Evolutionary conservation across 2,113 vertebrate genomes (phyloP).

Genomic region (Sphaerodactylus townsendi): DNA sequence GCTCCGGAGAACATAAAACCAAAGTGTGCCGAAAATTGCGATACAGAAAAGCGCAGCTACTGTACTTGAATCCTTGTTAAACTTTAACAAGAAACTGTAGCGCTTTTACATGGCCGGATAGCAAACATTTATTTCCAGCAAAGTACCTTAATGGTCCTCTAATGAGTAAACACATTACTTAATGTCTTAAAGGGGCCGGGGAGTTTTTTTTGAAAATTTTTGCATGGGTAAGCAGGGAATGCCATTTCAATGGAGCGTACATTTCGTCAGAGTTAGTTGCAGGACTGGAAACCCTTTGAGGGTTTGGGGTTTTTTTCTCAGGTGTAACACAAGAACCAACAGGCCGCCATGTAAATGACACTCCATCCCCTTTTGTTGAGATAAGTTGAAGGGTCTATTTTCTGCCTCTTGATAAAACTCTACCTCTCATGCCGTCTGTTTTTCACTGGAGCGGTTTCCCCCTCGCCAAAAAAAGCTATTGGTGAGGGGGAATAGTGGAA

Average conservation of each 20-base stretch:
- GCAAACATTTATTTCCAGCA: background rate
- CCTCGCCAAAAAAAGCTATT: no score
- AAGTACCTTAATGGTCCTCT: background rate
- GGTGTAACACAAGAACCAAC: no score
- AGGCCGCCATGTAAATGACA: no score
- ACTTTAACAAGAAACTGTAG: constrained; percentile 12
- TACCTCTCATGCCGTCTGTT: no score
- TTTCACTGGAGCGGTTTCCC: no score
- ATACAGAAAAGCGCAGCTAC: background rate
- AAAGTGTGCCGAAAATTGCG: background rate
- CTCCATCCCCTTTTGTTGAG: no score
- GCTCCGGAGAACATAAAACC: background rate
- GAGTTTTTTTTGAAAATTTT: background rate
- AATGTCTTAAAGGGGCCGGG: background rate
- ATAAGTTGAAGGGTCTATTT: no score
- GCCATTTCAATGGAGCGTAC: constrained; percentile 15
- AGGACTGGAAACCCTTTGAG: background rate
- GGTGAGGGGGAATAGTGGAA: no score
- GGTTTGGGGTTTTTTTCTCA: no score
- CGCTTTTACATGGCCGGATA: background rate
- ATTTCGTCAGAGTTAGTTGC: background rate
- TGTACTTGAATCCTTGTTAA: background rate
- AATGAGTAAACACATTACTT: constrained; percentile 16
- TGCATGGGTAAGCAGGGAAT: background rate
- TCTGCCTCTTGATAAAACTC: no score